Evolutionary conservation across 2,113 vertebrate genomes (phyloP), one percentile per base, ranked within the genome.

Genomic region (Opisthocomus hoazin): DNA sequence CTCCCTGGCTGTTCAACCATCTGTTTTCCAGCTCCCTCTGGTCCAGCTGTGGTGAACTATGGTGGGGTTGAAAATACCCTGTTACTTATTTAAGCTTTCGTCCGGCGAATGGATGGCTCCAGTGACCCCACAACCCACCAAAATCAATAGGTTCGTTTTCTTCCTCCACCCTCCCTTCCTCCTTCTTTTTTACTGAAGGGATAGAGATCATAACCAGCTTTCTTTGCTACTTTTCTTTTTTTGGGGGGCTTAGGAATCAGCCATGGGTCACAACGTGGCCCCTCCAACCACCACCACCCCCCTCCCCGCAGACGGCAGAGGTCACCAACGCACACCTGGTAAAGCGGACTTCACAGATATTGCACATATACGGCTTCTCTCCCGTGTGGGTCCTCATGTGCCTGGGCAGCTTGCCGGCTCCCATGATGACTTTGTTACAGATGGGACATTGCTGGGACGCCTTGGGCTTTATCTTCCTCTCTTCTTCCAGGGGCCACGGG

Each of bases 341-440:
- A 96, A 99, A 99, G 94, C 99, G 99, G 82, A 99, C 99, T 97
- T 99, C 99, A 79, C 99, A 99, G 98, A 99, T 99, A 95, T 95
- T 99, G 97, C 99, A 99, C 99, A 99, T 99, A 95, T 99, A 99
- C 36, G 99, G 99, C 97, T 99, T 99, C 98, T 99, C 99, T 85
- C 99, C 99, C 0, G 99, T 99, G 95, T 99, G 99, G 17, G 99
- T 99, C 92, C 99, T 98, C 99, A 99, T 99, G 98, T 99, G 99
- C 68, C 99, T 97, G 0, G 99, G 99, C 88, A 99, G 98, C 97
- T 99, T 99, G 81, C 99, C 99, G 0, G 99, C 99, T 39, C 99
- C 99, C 98, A 99, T 99, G 97, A 99, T 99, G 96, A 99, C 98
- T 96, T 99, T 99, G 98, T 99, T 99, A 94, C 99, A 99, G 97